phyloP scores from a whole-genome alignment of 2,888 invertebrate genomes.

The Abscondita cerata region DNA sequence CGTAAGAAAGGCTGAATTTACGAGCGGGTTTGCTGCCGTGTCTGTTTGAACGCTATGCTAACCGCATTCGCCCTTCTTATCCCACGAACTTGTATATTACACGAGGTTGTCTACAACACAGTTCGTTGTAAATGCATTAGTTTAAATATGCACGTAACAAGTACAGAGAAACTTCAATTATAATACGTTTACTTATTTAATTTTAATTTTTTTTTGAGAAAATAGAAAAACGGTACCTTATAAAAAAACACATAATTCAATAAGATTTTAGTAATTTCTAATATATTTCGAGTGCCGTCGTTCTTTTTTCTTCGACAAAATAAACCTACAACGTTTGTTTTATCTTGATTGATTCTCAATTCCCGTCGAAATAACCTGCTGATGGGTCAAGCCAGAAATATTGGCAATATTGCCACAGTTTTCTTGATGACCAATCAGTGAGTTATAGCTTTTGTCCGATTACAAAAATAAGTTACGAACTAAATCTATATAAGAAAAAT shows the following conservation, averaged over 20 bases:
- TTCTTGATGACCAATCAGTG: conserved; percentile 52
- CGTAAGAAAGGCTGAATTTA: conserved; percentile 58
- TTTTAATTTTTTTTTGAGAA: neutral
- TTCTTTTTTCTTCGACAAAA: conserved; percentile 24
- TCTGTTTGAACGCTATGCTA: conserved; percentile 53
- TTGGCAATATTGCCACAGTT: conserved; percentile 53
- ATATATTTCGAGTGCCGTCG: too few relatives aligned
- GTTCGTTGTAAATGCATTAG: conserved; percentile 36
- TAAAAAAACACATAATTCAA: too few relatives aligned
- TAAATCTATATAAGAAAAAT: conserved; percentile 23
- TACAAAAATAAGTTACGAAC: conserved; percentile 42
- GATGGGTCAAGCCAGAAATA: conserved; percentile 49
- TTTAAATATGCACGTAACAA: conserved; percentile 30
- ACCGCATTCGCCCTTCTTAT: conserved; percentile 41
- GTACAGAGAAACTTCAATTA: conserved; percentile 22
- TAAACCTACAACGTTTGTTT: conserved; percentile 27
- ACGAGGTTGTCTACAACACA: conserved; percentile 34
- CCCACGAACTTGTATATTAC: conserved; percentile 36
- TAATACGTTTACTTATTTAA: conserved; percentile 11
- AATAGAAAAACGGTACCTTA: too few relatives aligned
- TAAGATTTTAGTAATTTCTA: too few relatives aligned
- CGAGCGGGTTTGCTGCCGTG: conserved; percentile 53
- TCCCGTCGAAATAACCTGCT: conserved; percentile 51
- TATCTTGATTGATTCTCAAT: conserved; percentile 55
- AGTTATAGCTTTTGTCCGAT: conserved; percentile 49